phyloP scores from a whole-genome alignment of 92 coral and sea anemone species.

The Zoanthus solanderi region DNA sequence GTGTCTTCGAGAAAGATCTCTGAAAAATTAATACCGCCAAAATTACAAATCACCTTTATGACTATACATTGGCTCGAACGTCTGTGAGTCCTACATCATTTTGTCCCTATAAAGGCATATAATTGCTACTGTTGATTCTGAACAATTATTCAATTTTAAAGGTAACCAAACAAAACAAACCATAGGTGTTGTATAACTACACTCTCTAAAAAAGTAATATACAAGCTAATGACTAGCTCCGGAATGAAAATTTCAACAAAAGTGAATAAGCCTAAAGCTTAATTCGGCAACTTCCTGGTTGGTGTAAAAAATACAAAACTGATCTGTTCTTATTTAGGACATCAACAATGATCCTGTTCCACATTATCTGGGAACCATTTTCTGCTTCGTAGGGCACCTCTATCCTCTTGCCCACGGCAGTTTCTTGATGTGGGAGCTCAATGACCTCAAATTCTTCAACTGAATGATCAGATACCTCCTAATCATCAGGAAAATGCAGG shows the following conservation, averaged over 20 bases:
- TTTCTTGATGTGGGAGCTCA: constrained; percentile 10
- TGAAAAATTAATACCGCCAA: background rate
- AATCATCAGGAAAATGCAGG: constrained; percentile 19
- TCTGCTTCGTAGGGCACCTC: background rate
- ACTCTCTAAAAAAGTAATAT: background rate
- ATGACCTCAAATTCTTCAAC: constrained; percentile 19
- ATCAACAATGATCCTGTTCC: constrained; percentile 11
- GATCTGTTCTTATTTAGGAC: background rate
- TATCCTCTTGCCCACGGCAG: constrained; percentile 14
- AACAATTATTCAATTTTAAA: background rate
- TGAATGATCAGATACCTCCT: constrained; percentile 26
- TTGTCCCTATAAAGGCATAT: background rate
- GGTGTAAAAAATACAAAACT: background rate
- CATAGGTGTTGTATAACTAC: too few species aligned
- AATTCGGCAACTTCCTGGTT: constrained; percentile 1
- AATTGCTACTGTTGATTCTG: background rate
- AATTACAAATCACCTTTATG: background rate
- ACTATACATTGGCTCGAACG: background rate
- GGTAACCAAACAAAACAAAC: background rate
- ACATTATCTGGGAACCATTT: constrained; percentile 15
- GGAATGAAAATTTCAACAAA: constrained; percentile 6
- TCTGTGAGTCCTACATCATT: background rate
- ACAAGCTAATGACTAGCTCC: background rate
- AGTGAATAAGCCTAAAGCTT: constrained; percentile 12
- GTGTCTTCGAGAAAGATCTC: background rate